A percentile compares a stretch with the other conserved stretches of the same genome.
Evolutionary conservation across 2,888 invertebrate genomes (phyloP).

Genomic region (Mythimna loreyi): DNA sequence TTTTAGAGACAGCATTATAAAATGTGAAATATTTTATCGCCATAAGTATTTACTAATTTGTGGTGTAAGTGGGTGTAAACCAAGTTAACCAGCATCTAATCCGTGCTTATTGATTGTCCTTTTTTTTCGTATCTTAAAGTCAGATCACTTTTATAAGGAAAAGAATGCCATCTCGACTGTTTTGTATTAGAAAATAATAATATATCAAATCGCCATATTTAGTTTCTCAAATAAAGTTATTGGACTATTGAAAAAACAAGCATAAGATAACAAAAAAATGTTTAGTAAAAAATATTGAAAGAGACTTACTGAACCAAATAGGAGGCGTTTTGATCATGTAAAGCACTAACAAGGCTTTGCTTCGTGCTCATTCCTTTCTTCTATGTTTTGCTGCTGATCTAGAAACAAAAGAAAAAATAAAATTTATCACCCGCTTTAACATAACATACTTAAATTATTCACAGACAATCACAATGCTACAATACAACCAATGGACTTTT

Average conservation of each 20-base stretch:
- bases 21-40: too few species aligned
- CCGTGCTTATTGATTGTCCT: neutral
- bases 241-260: neutral
- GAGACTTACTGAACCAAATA: constrained; percentile 42
- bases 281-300: constrained; percentile 13
- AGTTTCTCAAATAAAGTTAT: neutral
- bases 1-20: neutral
- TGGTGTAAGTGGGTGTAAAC: neutral
- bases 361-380: constrained; percentile 55
- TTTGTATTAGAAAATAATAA: neutral
- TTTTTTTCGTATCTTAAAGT: too few species aligned
- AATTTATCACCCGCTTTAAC: constrained; percentile 1
- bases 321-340: constrained; percentile 52
- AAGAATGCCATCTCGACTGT: neutral
- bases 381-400: constrained; percentile 52
- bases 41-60: neutral
- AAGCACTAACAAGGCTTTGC: constrained; percentile 38
- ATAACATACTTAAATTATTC: neutral
- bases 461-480: neutral
- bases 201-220: neutral
- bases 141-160: neutral
- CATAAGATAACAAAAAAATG: neutral
- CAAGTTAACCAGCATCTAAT: neutral
- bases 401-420: constrained; percentile 28
- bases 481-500: neutral